Evolutionary conservation across 2,797 vertebrate species (phyloP), one percentile per base, ranked within the genome.

Genomic region (Aeoliscus strigatus): DNA sequence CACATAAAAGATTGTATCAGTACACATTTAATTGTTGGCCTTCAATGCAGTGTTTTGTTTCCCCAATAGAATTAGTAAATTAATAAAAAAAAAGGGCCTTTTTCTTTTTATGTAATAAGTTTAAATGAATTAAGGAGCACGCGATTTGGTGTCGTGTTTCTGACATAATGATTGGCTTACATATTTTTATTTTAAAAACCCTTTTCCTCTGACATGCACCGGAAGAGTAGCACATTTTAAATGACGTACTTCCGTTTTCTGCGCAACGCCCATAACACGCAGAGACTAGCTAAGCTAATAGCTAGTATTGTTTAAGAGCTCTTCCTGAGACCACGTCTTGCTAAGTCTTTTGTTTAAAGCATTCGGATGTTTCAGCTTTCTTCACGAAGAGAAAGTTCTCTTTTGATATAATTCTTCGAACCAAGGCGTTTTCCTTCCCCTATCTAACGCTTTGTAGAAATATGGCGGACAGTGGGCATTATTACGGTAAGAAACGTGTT

Each of bases 391-490:
- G 2, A 35, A 1, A 29, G 3, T 12, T 13, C 2, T 10, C 23
- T 24, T 5, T 6, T 1, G 4, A 5, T 11, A 14, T 5, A 43
- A 9, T 35, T 43, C 23, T 37, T 11, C 11, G 24, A 1, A 3
- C 9, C 14, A 37, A 8, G 8, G 25, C 51, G 40, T 51, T 17
- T 6, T 42, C 33, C n/a, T n/a, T n/a, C n/a, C n/a, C n/a, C 25
- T 47, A 43, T 28, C 21, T 14, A 25, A 64, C 52, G 27, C 44
- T 42, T 28, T 49, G 6, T 35, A 40, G 43, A 65, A 81, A 82
- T n/a, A 89, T 87, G 86, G 82, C 87, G 79, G 86, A 88, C 10
- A 66, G 85, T 66, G 77, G 82, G 6, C 74, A 83, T 42, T 87
- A 83, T 61, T 82, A 86, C 38, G 86, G 88, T 87, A 72, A 84